Conservation (phyloP, 1,140 invertebrate species). For the Euura saliciscinereae region DNA sequence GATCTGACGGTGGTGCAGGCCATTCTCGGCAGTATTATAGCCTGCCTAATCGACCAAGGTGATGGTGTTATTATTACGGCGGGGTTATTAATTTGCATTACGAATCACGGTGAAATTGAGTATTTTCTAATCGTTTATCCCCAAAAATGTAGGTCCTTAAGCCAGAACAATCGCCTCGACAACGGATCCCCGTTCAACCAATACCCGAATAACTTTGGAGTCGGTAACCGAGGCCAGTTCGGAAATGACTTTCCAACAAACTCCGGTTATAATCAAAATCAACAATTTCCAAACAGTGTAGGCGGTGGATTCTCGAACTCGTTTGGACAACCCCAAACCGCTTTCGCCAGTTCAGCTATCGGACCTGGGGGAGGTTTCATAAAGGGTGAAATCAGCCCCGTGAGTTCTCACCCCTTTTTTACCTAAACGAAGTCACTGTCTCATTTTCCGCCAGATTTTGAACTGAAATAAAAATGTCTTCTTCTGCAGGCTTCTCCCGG, state of each 20-base stretch:
- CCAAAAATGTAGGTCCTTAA: conserved; percentile 2
- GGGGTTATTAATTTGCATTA: no score
- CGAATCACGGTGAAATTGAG: no score
- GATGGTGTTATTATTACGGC: no score
- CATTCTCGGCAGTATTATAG: no score
- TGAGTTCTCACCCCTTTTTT: conserved; percentile 23
- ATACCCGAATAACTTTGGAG: conserved; percentile 1
- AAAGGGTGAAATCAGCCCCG: conserved; percentile 41
- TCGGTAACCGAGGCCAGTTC: not conserved
- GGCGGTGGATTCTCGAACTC: not conserved
- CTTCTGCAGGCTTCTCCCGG: conserved; percentile 63
- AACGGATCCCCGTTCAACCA: not conserved
- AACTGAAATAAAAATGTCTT: conserved; percentile 14
- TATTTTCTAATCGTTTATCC: no score
- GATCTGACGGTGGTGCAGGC: no score
- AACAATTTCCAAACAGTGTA: not conserved
- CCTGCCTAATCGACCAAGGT: no score
- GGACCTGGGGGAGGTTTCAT: conserved; percentile 48
- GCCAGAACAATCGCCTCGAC: conserved; percentile 8
- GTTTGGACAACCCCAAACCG: conserved; percentile 8
- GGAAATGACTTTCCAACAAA: no score
- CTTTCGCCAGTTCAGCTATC: conserved; percentile 34
- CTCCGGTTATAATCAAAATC: no score
- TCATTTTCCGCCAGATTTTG: conserved; percentile 15
- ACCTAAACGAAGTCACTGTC: no score